Evolutionary conservation across 2,113 vertebrate genomes (phyloP).

Genomic region (Cepphus grylle): DNA sequence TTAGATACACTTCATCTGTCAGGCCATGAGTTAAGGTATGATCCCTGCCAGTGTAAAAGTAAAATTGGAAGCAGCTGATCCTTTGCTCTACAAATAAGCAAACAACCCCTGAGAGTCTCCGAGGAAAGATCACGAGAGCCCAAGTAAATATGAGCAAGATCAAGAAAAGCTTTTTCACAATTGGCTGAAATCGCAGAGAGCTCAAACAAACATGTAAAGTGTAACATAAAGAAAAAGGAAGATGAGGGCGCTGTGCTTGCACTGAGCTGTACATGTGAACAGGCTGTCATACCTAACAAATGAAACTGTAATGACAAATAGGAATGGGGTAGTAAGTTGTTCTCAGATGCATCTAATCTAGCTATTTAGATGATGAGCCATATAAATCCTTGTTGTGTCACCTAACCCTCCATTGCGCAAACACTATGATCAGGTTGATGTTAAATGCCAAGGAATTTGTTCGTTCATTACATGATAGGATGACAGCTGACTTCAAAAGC

Average conservation of each 20-base stretch:
- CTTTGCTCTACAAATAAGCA: background rate
- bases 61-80: background rate
- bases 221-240: background rate
- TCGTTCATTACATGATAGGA: background rate
- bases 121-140: background rate
- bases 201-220: background rate
- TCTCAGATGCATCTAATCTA: background rate
- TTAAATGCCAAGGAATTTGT: background rate
- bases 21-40: background rate
- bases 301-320: background rate
- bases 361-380: background rate
- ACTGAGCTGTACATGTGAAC: background rate
- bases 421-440: background rate
- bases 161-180: background rate
- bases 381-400: constrained; percentile 14
- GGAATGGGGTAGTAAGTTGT: background rate
- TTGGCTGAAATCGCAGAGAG: background rate
- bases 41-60: background rate
- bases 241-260: background rate
- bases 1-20: background rate
- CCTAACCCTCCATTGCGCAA: background rate
- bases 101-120: background rate
- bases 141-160: background rate
- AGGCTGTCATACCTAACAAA: background rate
- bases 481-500: background rate